Percentiles rank a stretch among this genome's conserved stretches.
Conservation (phyloP, 2,888 invertebrate genomes). For the Elegia similella region DNA sequence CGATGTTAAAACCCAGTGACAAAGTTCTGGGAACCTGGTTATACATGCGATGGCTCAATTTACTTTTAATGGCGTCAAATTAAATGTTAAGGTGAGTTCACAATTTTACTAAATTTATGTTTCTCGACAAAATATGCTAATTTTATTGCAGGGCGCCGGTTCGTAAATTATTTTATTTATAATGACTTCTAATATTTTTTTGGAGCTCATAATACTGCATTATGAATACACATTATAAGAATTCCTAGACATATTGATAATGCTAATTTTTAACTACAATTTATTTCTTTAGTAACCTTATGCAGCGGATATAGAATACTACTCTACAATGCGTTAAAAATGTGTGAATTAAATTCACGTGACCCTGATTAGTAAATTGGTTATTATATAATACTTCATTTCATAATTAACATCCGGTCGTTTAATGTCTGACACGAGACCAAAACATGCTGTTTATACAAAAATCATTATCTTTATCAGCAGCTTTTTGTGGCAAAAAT, state of each 20-base stretch:
- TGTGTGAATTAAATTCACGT: too few species aligned
- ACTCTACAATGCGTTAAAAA: background rate
- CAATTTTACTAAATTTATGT: background rate
- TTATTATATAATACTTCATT: background rate
- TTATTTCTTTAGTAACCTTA: too few species aligned
- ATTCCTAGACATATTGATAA: too few species aligned
- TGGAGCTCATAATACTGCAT: too few species aligned
- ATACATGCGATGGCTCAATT: slow-evolving; percentile 1
- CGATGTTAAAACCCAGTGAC: slow-evolving; percentile 21
- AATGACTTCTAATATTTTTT: too few species aligned
- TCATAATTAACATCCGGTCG: background rate
- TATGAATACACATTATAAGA: too few species aligned
- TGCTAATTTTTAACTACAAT: too few species aligned
- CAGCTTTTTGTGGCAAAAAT: background rate
- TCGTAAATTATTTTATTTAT: too few species aligned
- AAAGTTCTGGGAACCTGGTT: slow-evolving; percentile 23
- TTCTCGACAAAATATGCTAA: too few species aligned
- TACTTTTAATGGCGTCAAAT: slow-evolving; percentile 1
- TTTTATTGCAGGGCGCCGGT: too few species aligned
- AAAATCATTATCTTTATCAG: background rate
- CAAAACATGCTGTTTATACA: background rate
- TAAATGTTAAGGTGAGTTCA: background rate
- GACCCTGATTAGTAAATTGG: background rate
- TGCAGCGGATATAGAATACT: too few species aligned
- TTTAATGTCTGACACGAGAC: background rate